Conservation (phyloP, 1,140 invertebrate genomes). For the Octopus sinensis region DNA sequence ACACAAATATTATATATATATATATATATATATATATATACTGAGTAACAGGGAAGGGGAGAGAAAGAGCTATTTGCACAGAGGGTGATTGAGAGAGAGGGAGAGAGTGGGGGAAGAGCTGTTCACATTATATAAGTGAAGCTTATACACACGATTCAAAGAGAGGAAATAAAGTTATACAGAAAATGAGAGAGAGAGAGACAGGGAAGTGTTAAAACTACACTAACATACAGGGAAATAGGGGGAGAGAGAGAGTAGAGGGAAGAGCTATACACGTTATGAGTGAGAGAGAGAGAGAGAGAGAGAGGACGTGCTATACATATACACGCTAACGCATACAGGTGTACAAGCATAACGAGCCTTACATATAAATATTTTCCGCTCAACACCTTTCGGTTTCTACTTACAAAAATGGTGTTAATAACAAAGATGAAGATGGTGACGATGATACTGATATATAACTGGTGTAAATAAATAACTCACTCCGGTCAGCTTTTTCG, state of each 20-base stretch:
- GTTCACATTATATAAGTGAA: not conserved
- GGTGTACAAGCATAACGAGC: not conserved
- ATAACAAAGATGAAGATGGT: not conserved
- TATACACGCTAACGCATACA: not conserved
- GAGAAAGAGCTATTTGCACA: not conserved
- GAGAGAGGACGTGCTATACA: not conserved
- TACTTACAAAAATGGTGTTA: not conserved
- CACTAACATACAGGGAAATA: constrained; percentile 13
- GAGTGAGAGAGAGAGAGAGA: constrained; percentile 15
- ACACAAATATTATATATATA: not conserved
- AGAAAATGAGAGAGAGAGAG: not conserved
- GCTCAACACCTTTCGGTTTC: not conserved
- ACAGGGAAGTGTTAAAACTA: not conserved
- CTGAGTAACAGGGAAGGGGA: not conserved
- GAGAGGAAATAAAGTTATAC: not conserved
- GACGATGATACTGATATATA: not conserved
- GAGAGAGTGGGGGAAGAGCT: not conserved
- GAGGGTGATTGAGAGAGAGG: not conserved
- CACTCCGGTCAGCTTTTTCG: not conserved
- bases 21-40: not conserved
- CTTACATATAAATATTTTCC: too few relatives aligned
- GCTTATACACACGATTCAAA: not conserved
- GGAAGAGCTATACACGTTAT: not conserved
- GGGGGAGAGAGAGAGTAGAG: constrained; percentile 16
- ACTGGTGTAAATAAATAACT: not conserved